A percentile compares a stretch with the other conserved stretches of the same genome.
Evolutionary conservation across 1,140 invertebrate species (phyloP).

Genomic region (Homalodisca vitripennis): DNA sequence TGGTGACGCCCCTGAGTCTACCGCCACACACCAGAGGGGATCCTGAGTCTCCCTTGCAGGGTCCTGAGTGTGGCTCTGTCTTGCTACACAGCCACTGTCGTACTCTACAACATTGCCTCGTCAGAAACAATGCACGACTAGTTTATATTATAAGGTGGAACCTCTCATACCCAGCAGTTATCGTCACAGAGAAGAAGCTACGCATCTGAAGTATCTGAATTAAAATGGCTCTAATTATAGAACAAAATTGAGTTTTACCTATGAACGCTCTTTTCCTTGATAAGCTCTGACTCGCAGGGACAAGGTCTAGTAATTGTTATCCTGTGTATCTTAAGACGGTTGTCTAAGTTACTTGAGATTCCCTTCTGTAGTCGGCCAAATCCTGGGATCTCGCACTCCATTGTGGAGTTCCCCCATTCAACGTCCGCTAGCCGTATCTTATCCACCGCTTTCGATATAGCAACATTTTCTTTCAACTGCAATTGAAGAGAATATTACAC

Average conservation of each 20-base stretch:
- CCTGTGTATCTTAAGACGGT: neutral
- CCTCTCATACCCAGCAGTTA: no score
- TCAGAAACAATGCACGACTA: neutral
- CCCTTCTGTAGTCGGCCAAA: neutral
- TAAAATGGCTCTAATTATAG: no score
- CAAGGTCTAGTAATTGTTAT: neutral
- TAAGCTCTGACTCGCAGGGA: neutral
- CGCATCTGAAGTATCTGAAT: no score
- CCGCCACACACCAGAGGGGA: neutral
- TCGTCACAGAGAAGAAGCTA: no score
- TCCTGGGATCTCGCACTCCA: neutral
- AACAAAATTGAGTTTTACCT: no score
- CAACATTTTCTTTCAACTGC: no score
- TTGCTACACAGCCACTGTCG: neutral
- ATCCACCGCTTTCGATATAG: no score
- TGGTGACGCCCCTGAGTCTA: neutral
- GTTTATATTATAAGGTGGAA: no score
- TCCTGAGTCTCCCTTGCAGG: conserved; percentile 2
- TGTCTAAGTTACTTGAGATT: neutral
- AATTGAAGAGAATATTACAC: no score
- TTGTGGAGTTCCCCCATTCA: neutral
- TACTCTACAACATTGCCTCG: neutral
- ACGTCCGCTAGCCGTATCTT: no score
- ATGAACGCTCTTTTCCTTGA: neutral
- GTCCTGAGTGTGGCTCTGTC: neutral